phyloP scores from a whole-genome alignment of 2,888 invertebrate genomes.

The Drosophila robusta region DNA sequence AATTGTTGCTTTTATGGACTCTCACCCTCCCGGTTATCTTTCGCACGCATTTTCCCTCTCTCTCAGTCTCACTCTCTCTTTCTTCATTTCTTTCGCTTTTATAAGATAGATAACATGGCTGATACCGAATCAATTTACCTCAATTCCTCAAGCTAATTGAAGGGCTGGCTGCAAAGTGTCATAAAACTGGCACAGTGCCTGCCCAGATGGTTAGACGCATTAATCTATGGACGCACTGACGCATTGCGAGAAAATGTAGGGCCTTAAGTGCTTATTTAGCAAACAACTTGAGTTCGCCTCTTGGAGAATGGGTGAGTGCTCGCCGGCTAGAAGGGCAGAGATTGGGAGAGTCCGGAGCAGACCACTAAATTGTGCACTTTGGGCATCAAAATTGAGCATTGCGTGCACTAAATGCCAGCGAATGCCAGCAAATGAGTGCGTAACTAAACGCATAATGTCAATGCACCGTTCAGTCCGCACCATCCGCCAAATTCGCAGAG shows the following conservation, averaged over 20 bases:
- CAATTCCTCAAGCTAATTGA: slow-evolving; percentile 17
- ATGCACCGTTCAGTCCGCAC: slow-evolving; percentile 30
- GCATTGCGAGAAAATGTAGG: slow-evolving; percentile 54
- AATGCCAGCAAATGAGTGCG: slow-evolving; percentile 62
- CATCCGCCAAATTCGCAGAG: not conserved
- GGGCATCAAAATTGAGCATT: slow-evolving; percentile 63
- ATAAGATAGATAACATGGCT: not conserved
- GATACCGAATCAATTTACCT: slow-evolving; percentile 17
- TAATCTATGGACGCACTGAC: slow-evolving; percentile 62
- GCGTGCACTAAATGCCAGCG: slow-evolving; percentile 65
- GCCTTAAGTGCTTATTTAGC: slow-evolving; percentile 62
- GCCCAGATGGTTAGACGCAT: slow-evolving; percentile 41
- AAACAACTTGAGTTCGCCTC: slow-evolving; percentile 44
- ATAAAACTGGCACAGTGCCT: slow-evolving; percentile 47
- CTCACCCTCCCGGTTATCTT: not conserved
- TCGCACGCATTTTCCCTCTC: not conserved
- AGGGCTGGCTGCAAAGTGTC: slow-evolving; percentile 43
- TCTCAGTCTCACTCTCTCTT: too few relatives aligned
- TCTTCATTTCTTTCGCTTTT: too few relatives aligned
- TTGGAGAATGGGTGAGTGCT: not conserved
- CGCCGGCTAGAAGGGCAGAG: not conserved
- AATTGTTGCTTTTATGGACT: not conserved
- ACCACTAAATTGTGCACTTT: slow-evolving; percentile 66
- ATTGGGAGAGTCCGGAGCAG: slow-evolving; percentile 17
- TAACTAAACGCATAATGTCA: slow-evolving; percentile 78